Conservation (phyloP, 35 echinoderm and acorn worm genomes). For the Lytechinus variegatus region DNA sequence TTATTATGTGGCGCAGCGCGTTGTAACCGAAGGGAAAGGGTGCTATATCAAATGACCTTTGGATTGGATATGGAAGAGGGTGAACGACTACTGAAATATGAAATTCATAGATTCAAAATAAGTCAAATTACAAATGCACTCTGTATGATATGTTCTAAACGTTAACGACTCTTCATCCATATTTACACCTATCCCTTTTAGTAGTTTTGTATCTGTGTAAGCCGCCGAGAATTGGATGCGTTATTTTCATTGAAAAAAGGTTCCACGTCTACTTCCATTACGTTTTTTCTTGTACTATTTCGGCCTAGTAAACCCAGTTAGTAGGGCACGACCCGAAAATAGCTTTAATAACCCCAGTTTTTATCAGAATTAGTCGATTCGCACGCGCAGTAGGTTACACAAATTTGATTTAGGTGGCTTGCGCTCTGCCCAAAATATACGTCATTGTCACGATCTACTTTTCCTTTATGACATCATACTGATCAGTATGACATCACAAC, state of each 20-base stretch:
- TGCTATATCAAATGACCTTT: no score
- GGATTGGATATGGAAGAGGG: no score
- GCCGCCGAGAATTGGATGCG: not conserved
- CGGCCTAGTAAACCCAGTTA: not conserved
- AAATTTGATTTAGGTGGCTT: not conserved
- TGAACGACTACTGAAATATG: no score
- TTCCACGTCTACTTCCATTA: not conserved
- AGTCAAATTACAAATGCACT: not conserved
- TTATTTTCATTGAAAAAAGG: not conserved
- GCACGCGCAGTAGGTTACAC: not conserved
- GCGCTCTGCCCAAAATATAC: not conserved
- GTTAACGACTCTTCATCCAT: not conserved
- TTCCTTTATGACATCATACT: slow-evolving; percentile 9
- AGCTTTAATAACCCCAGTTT: slow-evolving; percentile 4
- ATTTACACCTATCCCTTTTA: slow-evolving; percentile 3
- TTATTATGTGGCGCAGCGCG: no score
- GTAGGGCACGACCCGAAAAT: not conserved
- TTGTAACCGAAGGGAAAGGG: no score
- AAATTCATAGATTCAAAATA: not conserved
- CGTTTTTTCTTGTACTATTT: not conserved
- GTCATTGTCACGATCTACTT: slow-evolving; percentile 11
- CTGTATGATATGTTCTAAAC: no score
- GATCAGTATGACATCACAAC: not conserved
- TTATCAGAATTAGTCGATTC: slow-evolving; percentile 19
- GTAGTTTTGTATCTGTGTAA: not conserved